Evolutionary conservation across 2,113 vertebrate species (phyloP), one percentile per base, ranked within the genome.

Genomic region (Stigmatopora nigra): DNA sequence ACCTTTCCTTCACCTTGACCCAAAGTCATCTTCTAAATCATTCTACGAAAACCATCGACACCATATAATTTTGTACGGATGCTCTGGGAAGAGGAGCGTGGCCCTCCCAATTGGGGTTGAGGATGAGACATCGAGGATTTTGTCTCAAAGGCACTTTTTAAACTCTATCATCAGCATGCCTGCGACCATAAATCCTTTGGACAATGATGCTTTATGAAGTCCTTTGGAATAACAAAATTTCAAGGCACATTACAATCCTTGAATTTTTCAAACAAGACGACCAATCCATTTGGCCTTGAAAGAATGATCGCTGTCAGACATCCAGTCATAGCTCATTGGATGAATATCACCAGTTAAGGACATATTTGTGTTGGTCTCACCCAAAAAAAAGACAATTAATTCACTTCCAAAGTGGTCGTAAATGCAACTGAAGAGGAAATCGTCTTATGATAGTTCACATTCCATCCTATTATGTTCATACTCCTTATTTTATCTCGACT

Each of bases 1-100:
- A 46, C 12, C 59, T 61, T 45, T 61, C 19, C 45, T 61, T 61
- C 59, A 61, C 59, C 59, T 61, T 61, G 41, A 61, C 19, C 19
- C 19, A 22, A 61, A 61, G 6, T 61, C 38, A 45, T 61, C 41
- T 6, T 45, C 41, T 45, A 61, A 61, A 45, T 61, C 19, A 45
- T 45, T 44, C 38, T 7, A 45, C 13, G 38, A 44, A 61, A 61
- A 61, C 58, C 19, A 61, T 11, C 14, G n/a, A 20, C n/a, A 6
- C 11, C 19, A 61, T 61, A 61, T 45, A 61, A 61, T 45, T 41
- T 61, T 45, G 41, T 45, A 61, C 41, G 19, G 41, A 45, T 61
- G 6, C 41, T 61, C 41, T 12, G 19, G 59, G 59, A 61, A 22
- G 59, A 45, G 59, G 41, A 45, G 59, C 41, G 41, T 22, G 41